These are phyloP conservation scores for Sinelater perroti DNA, from an alignment of 2,888 invertebrate species.

Conservation along the genomic window DNA sequence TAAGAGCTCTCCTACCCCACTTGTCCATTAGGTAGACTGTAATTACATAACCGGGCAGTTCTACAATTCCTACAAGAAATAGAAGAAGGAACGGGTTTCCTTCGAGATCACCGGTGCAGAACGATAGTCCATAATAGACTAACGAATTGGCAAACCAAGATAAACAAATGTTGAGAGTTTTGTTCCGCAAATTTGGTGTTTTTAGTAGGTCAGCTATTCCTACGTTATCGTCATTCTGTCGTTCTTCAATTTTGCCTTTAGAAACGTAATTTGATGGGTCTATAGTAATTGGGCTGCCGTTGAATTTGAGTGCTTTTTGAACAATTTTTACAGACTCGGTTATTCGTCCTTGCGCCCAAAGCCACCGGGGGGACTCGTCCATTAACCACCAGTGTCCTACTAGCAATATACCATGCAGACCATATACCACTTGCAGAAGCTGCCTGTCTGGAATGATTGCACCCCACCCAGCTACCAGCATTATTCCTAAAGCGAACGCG, in stretches of 20 bases:
- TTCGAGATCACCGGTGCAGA: slow-evolving; percentile 81
- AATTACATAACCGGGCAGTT: slow-evolving; percentile 80
- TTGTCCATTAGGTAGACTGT: slow-evolving; percentile 78
- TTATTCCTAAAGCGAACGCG: slow-evolving; percentile 81
- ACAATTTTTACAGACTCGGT: slow-evolving; percentile 79
- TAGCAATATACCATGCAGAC: slow-evolving; percentile 76
- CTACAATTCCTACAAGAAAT: slow-evolving; percentile 78
- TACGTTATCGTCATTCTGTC: slow-evolving; percentile 62
- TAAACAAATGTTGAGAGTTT: slow-evolving; percentile 81
- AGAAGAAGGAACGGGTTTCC: slow-evolving; percentile 84
- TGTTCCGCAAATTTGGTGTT: slow-evolving; percentile 80
- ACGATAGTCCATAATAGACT: slow-evolving; percentile 84
- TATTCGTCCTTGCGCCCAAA: slow-evolving; percentile 83
- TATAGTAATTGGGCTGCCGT: slow-evolving; percentile 69
- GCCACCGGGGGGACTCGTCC: slow-evolving; percentile 89
- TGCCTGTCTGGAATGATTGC: slow-evolving; percentile 76
- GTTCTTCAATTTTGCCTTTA: slow-evolving; percentile 63
- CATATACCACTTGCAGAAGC: slow-evolving; percentile 80
- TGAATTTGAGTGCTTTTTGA: slow-evolving; percentile 77
- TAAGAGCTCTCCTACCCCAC: slow-evolving; percentile 78
- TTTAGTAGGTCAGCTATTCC: slow-evolving; percentile 78
- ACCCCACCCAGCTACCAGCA: slow-evolving; percentile 86
- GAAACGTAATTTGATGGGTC: slow-evolving; percentile 75
- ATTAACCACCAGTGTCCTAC: slow-evolving; percentile 87
- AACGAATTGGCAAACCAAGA: slow-evolving; percentile 91